Percentiles rank a stretch among this genome's conserved stretches.
phyloP scores from a whole-genome alignment of 2,797 vertebrate genomes.

The Cirrhinus mrigala region DNA sequence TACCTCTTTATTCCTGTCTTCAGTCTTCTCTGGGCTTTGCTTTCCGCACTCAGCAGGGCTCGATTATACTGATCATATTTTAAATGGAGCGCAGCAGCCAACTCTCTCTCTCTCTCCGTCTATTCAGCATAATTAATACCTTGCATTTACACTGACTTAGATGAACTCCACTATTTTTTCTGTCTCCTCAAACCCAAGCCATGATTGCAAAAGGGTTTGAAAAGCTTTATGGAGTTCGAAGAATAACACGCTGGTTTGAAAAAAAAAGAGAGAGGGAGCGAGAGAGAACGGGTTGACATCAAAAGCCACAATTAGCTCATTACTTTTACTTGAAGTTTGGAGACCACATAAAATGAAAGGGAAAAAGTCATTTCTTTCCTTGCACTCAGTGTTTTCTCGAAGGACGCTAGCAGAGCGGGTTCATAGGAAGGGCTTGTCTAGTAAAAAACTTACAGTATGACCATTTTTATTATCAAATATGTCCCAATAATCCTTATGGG shows the following conservation, averaged over 20 bases:
- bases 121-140: conserved; percentile 89
- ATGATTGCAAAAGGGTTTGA: conserved; percentile 75
- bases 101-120: conserved; percentile 50
- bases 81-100: conserved; percentile 74
- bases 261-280: conserved; percentile 26
- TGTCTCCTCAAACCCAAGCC: conserved; percentile 70
- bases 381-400: conserved; percentile 65
- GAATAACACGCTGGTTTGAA: conserved; percentile 75
- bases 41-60: conserved; percentile 59
- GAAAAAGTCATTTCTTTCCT: conserved; percentile 77
- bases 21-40: conserved; percentile 24
- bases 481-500: conserved; percentile 51
- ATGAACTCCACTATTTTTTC: conserved; percentile 73
- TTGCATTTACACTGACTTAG: conserved; percentile 80
- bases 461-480: conserved; percentile 58
- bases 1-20: conserved; percentile 19
- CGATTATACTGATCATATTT: conserved; percentile 68
- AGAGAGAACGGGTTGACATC: conserved; percentile 73
- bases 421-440: conserved; percentile 74
- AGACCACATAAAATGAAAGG: conserved; percentile 79
- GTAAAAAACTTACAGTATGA: conserved; percentile 59
- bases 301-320: conserved; percentile 84
- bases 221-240: conserved; percentile 79
- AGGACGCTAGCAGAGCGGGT: conserved; percentile 67
- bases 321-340: conserved; percentile 79